Evolutionary conservation across 2,113 vertebrate species (phyloP).

Genomic region (Megalops atlanticus): DNA sequence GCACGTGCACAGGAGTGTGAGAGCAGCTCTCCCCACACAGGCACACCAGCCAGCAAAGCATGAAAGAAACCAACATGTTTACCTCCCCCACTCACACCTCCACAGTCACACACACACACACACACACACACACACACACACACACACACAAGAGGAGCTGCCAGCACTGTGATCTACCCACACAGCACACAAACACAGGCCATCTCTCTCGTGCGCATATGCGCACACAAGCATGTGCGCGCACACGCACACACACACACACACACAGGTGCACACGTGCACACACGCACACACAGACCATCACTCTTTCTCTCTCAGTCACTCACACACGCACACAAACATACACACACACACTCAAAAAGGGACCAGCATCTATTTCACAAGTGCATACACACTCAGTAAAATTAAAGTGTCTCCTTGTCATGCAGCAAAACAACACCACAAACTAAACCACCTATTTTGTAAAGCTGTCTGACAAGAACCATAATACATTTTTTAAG

Average conservation of each 20-base stretch:
- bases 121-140: not conserved
- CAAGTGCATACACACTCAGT: too few relatives aligned
- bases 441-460: too few relatives aligned
- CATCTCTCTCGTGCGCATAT: too few relatives aligned
- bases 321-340: not conserved
- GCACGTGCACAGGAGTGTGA: not conserved
- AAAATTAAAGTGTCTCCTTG: too few relatives aligned
- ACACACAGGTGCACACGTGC: not conserved
- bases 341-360: not conserved
- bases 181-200: too few relatives aligned
- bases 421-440: too few relatives aligned
- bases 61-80: not conserved
- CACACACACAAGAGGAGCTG: constrained; percentile 3
- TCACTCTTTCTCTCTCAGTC: not conserved
- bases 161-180: too few relatives aligned
- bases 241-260: not conserved
- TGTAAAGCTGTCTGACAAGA: too few relatives aligned
- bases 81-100: not conserved
- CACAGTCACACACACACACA: constrained; percentile 8
- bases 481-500: too few relatives aligned
- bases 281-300: constrained; percentile 17
- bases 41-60: not conserved
- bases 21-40: not conserved
- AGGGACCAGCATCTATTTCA: too few relatives aligned
- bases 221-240: not conserved